A percentile compares a stretch with the other conserved stretches of the same genome.
These are phyloP conservation scores for Sitta carolinensis DNA, from an alignment of 2,797 vertebrate species.

Conservation along the genomic window DNA sequence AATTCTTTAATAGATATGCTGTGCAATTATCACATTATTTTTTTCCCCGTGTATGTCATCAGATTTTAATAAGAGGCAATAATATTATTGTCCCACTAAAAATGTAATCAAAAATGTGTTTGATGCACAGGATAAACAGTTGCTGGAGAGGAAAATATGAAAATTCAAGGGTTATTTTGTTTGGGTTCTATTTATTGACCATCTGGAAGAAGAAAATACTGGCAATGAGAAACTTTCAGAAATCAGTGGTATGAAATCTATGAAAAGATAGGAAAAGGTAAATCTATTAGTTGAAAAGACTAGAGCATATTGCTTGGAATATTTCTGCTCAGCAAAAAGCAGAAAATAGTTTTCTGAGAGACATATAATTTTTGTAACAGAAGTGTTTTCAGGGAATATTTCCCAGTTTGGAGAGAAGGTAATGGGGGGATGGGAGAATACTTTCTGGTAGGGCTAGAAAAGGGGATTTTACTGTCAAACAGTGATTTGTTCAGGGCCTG, in stretches of 20 bases:
- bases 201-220: slow-evolving; percentile 3
- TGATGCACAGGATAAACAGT: not conserved
- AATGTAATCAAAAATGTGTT: not conserved
- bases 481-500: not conserved
- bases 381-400: not conserved
- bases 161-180: slow-evolving; percentile 14
- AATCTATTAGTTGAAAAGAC: not conserved
- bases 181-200: not conserved
- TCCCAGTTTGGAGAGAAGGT: not conserved
- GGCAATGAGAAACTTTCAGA: not conserved
- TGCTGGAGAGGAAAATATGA: not conserved
- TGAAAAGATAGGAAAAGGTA: not conserved
- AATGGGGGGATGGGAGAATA: too few species aligned
- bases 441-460: not conserved
- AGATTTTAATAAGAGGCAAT: not conserved
- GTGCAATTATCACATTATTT: not conserved
- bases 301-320: not conserved
- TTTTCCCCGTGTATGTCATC: not conserved
- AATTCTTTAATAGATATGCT: not conserved
- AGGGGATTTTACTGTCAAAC: not conserved
- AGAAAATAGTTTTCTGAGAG: not conserved
- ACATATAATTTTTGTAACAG: not conserved
- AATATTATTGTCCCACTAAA: not conserved
- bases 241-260: not conserved
- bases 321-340: not conserved